phyloP scores from a whole-genome alignment of 1,140 invertebrate species.

The Drosophila auraria region DNA sequence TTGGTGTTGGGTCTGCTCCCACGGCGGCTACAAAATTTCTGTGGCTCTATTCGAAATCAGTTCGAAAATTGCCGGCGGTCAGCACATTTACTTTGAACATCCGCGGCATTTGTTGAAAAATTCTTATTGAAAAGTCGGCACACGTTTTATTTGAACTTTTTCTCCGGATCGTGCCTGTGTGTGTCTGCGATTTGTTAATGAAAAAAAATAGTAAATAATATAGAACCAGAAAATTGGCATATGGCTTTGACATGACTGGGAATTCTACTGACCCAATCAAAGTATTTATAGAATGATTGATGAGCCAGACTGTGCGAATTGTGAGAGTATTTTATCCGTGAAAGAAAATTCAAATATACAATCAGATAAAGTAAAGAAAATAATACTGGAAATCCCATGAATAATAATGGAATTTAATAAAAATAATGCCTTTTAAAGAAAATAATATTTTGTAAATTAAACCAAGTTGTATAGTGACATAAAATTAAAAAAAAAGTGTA shows the following conservation, averaged over 20 bases:
- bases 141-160: constrained; percentile 22
- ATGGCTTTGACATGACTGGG: constrained; percentile 23
- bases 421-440: no score
- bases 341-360: not conserved
- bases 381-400: not conserved
- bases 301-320: constrained; percentile 15
- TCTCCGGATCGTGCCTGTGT: not conserved
- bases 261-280: constrained; percentile 40
- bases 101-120: constrained; percentile 23
- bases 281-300: constrained; percentile 48
- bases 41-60: constrained; percentile 65
- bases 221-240: constrained; percentile 14
- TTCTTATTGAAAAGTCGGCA: constrained; percentile 16
- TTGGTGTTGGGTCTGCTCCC: constrained; percentile 26
- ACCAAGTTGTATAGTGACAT: not conserved
- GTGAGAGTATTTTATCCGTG: constrained; percentile 1
- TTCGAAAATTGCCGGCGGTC: constrained; percentile 81
- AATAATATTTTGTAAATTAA: not conserved
- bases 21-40: constrained; percentile 20
- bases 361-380: not conserved
- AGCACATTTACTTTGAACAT: constrained; percentile 56
- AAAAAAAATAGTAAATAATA: constrained; percentile 44
- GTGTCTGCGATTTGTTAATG: constrained; percentile 31
- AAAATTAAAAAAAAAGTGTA: no score
- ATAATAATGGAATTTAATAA: not conserved